Base-by-base conservation (phyloP, 2,888 invertebrate genomes). In the Gymnocheta viridis region DNA sequence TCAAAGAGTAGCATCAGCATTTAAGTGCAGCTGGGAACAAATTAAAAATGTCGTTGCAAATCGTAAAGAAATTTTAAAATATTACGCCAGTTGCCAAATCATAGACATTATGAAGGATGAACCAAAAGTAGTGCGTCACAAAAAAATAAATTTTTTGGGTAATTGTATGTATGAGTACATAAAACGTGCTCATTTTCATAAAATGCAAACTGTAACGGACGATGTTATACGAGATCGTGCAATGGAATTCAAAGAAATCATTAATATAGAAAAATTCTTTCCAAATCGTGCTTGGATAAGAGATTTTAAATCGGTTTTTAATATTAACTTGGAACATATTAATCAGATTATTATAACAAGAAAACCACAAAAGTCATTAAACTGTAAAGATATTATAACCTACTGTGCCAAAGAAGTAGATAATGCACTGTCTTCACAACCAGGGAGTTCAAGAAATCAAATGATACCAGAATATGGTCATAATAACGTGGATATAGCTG, bases 21-120 rank as follows among this genome's bases (percentile, higher is more conserved):
- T 87, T 60, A 86, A 86, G 62, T 88, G 88, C 62, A 88, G 88
- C 62, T 88, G 87, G 88, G 87, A 88, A 72, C 88, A 88, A 81
- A 87, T 88, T 17, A 87, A 87, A 73, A 88, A 86, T 70, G 84
- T 88, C 2, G 85, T 88, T 4, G 85, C 85, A 9, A 88, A 87
- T 72, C 86, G 87, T 14, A 86, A 86, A 47, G 82, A 85, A 24
- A 88, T 88, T 49, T 78, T 88, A 17, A 82, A 86, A 24, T 87
- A 88, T 38, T 88, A 88, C 74, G 87, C 86, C 7, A 85, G 81
- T 58, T 88, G 87, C 32, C 87, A 88, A 72, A 85, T 84, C 10
- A 82, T 87, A 22, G 82, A 72, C 24, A 38, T 78, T 32, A 77
- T 77, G 56, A 83, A 81, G 38, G 87, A 87, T 47, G 84, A 86